Evolutionary conservation across 2,888 invertebrate genomes (phyloP), one percentile per base, ranked within the genome.

Genomic region (Lapara coniferarum): DNA sequence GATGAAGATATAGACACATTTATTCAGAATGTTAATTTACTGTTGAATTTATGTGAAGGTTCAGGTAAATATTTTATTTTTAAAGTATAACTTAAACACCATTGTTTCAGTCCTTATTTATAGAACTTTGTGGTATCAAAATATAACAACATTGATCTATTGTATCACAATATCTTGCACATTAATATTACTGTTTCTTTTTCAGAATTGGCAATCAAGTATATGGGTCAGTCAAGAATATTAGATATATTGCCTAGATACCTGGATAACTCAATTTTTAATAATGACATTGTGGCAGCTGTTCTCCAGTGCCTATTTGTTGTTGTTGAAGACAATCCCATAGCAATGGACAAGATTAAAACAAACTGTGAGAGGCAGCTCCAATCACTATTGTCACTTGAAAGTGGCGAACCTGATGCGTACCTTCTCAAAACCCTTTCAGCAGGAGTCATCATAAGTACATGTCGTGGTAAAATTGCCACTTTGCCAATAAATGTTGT

Each of bases 41-140:
- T 97, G 10, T 95, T 96, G 92, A 96, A 96, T 81, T 88, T 97
- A 53, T 97, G 97, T 85, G 96, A 96, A 84, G 95, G 95, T 81
- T 95, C 94, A 85, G 95, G 95, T 94, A 82, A 70, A 49, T 56
- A 13, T 53, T 19, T 25, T n/a, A 52, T 0, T 7, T 16, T 13
- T 12, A 53, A 52, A 49, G 0, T 7, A 14, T 19, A 66, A n/a
- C n/a, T 66, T 5, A 37, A 37, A 37, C 8, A 37, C 37, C 37
- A 37, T 37, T 37, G 1, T 37, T 37, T 8, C 25, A 25, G 25
- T 25, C 25, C 25, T 25, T 25, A 25, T 25, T 25, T 25, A 25
- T 2, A 25, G 25, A 25, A 25, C 25, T 25, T 25, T 25, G 25
- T 25, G 1, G 25, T 25, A 25, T 25, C 25, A 1, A 25, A 25